A percentile compares a stretch with the other conserved stretches of the same genome.
These are phyloP conservation scores for Astreopora myriophthalma DNA, from an alignment of 64 coral and sea anemone genomes.

Conservation along the genomic window DNA sequence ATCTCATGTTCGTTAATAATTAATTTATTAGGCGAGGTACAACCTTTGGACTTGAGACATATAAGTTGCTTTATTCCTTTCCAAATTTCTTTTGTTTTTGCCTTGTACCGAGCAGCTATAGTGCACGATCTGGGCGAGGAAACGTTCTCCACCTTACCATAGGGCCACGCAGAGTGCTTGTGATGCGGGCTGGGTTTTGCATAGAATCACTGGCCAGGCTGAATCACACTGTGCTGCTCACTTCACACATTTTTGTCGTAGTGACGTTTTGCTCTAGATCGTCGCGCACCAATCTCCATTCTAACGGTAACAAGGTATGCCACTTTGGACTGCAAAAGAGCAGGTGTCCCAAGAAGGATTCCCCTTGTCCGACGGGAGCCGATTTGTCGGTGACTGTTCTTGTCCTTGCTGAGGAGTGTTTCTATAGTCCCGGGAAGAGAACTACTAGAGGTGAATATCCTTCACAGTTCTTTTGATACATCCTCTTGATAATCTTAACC, in stretches of 20 bases:
- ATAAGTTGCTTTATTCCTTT: background rate
- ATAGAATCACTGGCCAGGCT: conserved; percentile 24
- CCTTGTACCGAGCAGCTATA: background rate
- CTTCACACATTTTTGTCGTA: background rate
- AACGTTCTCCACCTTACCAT: conserved; percentile 30
- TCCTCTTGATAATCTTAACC: background rate
- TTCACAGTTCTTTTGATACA: conserved; percentile 50
- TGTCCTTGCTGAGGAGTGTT: conserved; percentile 16
- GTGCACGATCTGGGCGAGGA: conserved; percentile 32
- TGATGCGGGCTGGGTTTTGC: conserved; percentile 31
- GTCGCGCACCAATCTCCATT: background rate
- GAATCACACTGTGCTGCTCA: background rate
- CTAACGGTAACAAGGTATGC: background rate
- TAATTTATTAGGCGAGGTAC: background rate
- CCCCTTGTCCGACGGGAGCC: background rate
- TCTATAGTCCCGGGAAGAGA: background rate
- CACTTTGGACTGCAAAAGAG: background rate
- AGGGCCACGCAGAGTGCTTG: conserved; percentile 23
- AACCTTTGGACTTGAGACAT: background rate
- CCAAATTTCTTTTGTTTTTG: conserved; percentile 48
- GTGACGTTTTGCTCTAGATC: conserved; percentile 22
- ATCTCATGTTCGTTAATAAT: background rate
- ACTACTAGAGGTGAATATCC: conserved; percentile 23
- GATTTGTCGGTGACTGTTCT: conserved; percentile 10
- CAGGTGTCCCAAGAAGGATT: background rate